A percentile compares a stretch with the other conserved stretches of the same genome.
Evolutionary conservation across 2,888 invertebrate species (phyloP).

Genomic region (Conops quadrifasciatus): DNA sequence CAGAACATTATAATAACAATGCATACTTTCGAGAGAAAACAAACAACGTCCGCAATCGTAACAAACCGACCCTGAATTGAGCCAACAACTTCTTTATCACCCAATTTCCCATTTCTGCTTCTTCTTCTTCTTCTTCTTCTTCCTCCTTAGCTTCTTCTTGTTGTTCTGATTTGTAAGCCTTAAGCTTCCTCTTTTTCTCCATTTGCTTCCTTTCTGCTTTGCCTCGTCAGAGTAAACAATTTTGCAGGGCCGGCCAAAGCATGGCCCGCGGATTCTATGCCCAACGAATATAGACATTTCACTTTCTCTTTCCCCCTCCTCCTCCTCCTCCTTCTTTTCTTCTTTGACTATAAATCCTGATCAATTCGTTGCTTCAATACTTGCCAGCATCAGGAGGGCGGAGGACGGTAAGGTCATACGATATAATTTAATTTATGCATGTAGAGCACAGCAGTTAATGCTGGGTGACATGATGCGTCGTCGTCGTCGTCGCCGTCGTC

Average conservation of each 20-base stretch:
- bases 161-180: no score
- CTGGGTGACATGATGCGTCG: background rate
- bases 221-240: background rate
- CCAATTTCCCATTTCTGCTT: background rate
- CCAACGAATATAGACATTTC: no score
- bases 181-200: background rate
- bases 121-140: background rate
- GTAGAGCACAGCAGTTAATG: constrained; percentile 24
- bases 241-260: no score
- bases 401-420: background rate
- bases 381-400: background rate
- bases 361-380: constrained; percentile 14
- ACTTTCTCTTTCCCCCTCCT: background rate
- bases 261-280: no score
- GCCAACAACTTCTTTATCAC: background rate
- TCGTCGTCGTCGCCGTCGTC: background rate
- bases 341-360: constrained; percentile 24
- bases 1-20: no score
- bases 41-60: background rate
- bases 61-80: background rate
- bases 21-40: background rate
- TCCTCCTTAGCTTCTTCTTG: background rate
- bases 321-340: background rate
- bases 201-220: background rate
- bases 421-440: constrained; percentile 31